Percentiles rank a stretch among this genome's conserved stretches.
These are phyloP conservation scores for Cephus cinctus DNA, from an alignment of 1,140 invertebrate genomes.

Conservation along the genomic window DNA sequence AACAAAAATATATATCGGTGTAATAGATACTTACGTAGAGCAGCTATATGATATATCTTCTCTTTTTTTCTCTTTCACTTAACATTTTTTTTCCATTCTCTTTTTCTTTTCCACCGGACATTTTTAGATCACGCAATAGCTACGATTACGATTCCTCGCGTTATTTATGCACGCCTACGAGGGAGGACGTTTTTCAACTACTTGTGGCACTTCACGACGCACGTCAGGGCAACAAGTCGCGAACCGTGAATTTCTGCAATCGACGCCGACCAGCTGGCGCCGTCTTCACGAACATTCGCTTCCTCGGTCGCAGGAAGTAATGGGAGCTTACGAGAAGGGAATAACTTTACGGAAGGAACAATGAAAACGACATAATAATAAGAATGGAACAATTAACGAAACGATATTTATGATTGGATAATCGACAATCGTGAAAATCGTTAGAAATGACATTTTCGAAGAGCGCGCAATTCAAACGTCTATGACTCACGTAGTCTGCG, in stretches of 20 bases:
- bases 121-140: conserved; percentile 32
- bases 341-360: too few species aligned
- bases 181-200: conserved; percentile 61
- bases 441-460: too few species aligned
- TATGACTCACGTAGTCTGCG: too few species aligned
- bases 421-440: too few species aligned
- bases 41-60: conserved; percentile 2
- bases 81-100: conserved; percentile 1
- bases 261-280: conserved; percentile 58
- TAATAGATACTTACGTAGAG: neutral
- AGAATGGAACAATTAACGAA: too few species aligned
- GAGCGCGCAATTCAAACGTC: too few species aligned
- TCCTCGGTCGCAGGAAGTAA: conserved; percentile 51
- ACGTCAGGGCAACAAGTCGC: conserved; percentile 55
- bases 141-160: conserved; percentile 58
- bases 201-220: conserved; percentile 62
- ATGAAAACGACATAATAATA: too few species aligned
- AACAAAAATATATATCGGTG: conserved; percentile 1
- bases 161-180: conserved; percentile 60
- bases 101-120: conserved; percentile 7
- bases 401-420: too few species aligned
- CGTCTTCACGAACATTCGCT: conserved; percentile 65
- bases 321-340: too few species aligned
- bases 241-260: conserved; percentile 64
- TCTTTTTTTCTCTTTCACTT: neutral